phyloP scores from a whole-genome alignment of 2,113 vertebrate genomes.

The Arvicanthis niloticus region DNA sequence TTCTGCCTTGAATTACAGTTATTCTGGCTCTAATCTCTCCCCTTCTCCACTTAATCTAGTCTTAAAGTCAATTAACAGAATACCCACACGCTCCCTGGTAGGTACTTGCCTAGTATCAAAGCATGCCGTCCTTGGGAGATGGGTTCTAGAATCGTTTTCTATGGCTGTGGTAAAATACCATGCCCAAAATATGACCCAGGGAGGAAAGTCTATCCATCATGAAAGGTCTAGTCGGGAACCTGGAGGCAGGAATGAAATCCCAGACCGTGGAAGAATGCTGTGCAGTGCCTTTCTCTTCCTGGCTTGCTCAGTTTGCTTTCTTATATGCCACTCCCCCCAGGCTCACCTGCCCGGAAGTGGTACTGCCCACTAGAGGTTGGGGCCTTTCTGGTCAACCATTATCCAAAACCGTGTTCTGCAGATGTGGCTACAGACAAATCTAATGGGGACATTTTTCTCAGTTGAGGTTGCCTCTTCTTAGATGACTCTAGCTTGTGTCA shows the following conservation, averaged over 20 bases:
- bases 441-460: neutral
- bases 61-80: conserved; percentile 23
- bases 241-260: neutral
- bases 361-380: neutral
- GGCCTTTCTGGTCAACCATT: neutral
- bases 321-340: neutral
- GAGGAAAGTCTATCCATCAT: neutral
- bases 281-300: neutral
- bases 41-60: neutral
- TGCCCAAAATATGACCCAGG: neutral
- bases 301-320: neutral
- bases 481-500: neutral
- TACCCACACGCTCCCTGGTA: neutral
- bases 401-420: neutral
- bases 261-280: neutral
- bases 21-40: neutral
- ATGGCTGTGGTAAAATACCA: too few species aligned
- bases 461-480: neutral
- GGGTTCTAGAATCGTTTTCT: neutral
- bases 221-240: neutral
- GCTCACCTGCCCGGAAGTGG: neutral
- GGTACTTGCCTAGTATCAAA: neutral
- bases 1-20: neutral
- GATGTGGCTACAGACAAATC: neutral
- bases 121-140: neutral